Evolutionary conservation across 2,797 vertebrate genomes (phyloP).

Genomic region (Gymnopithys bicolor): DNA sequence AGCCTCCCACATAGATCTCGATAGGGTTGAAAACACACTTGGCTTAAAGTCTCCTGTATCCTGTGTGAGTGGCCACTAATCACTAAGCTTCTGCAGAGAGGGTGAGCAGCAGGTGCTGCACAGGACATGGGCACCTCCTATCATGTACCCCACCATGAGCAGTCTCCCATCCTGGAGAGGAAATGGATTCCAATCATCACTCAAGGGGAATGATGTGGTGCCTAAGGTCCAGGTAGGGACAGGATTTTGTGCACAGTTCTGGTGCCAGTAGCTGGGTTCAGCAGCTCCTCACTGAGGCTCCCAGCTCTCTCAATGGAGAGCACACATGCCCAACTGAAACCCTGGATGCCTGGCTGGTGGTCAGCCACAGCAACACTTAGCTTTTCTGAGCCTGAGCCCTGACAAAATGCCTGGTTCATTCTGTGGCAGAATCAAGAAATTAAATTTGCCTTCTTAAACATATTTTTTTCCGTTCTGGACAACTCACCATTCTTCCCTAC

Average conservation of each 20-base stretch:
- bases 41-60: not conserved
- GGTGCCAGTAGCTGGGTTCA: not conserved
- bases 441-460: not conserved
- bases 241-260: not conserved
- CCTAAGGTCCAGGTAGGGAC: not conserved
- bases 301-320: not conserved
- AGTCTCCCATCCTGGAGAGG: accelerated
- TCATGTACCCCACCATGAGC: accelerated
- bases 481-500: not conserved
- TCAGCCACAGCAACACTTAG: not conserved
- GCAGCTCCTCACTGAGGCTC: not conserved
- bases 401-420: not conserved
- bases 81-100: not conserved
- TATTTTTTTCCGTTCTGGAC: not conserved
- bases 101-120: accelerated
- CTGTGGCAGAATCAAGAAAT: not conserved
- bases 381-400: not conserved
- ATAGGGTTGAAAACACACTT: not conserved
- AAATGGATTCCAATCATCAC: not conserved
- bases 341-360: not conserved
- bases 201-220: too few relatives aligned
- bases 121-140: accelerated
- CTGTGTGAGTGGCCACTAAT: not conserved
- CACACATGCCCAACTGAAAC: not conserved
- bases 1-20: not conserved